These are phyloP conservation scores for Drosophila pandora DNA, from an alignment of 1,140 invertebrate species.

Conservation along the genomic window DNA sequence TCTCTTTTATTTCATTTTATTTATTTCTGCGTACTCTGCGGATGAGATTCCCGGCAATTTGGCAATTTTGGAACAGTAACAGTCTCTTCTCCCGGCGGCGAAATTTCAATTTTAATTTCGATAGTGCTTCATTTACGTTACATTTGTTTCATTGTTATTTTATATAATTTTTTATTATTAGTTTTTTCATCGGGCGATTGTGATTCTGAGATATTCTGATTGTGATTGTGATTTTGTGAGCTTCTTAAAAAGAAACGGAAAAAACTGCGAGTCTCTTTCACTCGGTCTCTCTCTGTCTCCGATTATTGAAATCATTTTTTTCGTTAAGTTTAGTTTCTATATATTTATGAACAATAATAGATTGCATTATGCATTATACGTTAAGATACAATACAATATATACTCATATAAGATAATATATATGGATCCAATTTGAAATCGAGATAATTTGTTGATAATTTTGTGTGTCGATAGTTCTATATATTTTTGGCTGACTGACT, in stretches of 20 bases:
- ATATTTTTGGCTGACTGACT: constrained; percentile 46
- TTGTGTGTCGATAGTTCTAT: constrained; percentile 77
- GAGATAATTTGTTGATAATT: constrained; percentile 78
- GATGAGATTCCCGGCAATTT: constrained; percentile 35
- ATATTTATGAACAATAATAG: constrained; percentile 48
- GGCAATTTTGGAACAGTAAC: constrained; percentile 62
- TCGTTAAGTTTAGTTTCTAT: constrained; percentile 31
- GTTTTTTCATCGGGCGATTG: constrained; percentile 13
- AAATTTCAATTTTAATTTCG: constrained; percentile 62
- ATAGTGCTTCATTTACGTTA: constrained; percentile 66
- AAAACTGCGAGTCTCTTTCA: constrained; percentile 73
- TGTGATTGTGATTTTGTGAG: neutral
- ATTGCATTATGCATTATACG: constrained; percentile 42
- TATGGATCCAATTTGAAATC: constrained; percentile 72
- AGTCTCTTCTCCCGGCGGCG: constrained; percentile 57
- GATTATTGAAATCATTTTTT: constrained; percentile 52
- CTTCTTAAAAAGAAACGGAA: constrained; percentile 74
- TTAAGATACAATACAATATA: constrained; percentile 62
- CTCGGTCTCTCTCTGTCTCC: constrained; percentile 67
- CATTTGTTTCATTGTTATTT: constrained; percentile 30
- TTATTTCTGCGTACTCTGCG: constrained; percentile 50
- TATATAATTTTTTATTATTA: constrained; percentile 10
- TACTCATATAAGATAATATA: constrained; percentile 57
- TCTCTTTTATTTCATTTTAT: constrained; percentile 41
- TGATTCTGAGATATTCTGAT: too few relatives aligned